Evolutionary conservation across 53 echinoderm and acorn worm genomes (phyloP).

Genomic region (Astropecten irregularis): DNA sequence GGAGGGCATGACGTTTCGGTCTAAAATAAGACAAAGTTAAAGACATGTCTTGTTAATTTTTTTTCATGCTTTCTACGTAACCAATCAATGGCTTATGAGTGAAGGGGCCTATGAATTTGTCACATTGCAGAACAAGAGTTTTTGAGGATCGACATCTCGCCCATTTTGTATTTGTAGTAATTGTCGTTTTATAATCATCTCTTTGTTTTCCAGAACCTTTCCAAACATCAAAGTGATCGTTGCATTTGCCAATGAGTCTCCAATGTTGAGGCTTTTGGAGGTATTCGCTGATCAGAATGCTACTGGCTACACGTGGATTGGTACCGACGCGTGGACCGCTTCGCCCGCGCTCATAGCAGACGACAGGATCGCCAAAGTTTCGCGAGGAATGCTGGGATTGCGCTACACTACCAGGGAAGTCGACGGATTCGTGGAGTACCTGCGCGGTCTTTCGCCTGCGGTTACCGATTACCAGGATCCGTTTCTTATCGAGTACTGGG

Average conservation of each 20-base stretch:
- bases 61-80: too few species aligned
- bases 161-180: too few species aligned
- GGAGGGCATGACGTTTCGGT: too few species aligned
- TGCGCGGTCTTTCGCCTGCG: conserved; percentile 42
- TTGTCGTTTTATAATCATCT: too few species aligned
- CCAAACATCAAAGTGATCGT: conserved; percentile 79
- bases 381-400: conserved; percentile 84
- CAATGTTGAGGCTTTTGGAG: conserved; percentile 73
- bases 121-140: too few species aligned
- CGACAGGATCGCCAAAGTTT: conserved; percentile 43
- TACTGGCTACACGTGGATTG: conserved; percentile 86
- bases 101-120: too few species aligned
- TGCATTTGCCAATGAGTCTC: conserved; percentile 74
- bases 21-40: too few species aligned
- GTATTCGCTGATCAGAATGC: conserved; percentile 69
- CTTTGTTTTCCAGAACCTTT: conserved; percentile 64
- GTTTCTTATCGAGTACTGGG: conserved; percentile 83
- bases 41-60: too few species aligned
- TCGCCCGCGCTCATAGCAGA: conserved; percentile 62
- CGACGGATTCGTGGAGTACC: conserved; percentile 51
- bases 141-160: too few species aligned
- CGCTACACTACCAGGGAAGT: conserved; percentile 48
- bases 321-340: conserved; percentile 77
- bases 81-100: too few species aligned
- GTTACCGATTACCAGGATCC: conserved; percentile 61